These are phyloP conservation scores for Bombus ignitus DNA, from an alignment of 1,140 invertebrate species.

Conservation along the genomic window DNA sequence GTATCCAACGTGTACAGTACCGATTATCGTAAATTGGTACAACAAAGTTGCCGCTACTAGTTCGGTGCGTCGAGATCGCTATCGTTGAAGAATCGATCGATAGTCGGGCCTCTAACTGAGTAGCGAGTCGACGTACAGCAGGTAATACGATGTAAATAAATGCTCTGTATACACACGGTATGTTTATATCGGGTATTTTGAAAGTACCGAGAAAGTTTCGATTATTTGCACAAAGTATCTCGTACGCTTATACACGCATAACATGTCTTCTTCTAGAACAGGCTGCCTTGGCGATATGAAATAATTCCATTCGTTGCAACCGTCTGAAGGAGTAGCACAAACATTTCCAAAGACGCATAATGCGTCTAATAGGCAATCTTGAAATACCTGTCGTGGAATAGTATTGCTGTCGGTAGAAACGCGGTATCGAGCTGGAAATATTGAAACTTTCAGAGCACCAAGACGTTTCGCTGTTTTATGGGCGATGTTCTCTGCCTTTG, in stretches of 20 bases:
- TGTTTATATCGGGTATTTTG: conserved; percentile 29
- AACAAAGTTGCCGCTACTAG: conserved; percentile 40
- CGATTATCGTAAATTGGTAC: conserved; percentile 42
- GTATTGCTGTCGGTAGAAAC: not conserved
- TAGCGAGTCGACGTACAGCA: conserved; percentile 6
- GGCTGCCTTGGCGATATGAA: no score
- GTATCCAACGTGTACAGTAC: not conserved
- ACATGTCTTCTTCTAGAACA: no score
- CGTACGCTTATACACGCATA: no score
- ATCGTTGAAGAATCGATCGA: conserved; percentile 56
- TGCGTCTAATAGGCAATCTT: not conserved
- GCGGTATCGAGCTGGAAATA: not conserved
- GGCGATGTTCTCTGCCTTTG: not conserved
- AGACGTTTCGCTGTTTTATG: not conserved
- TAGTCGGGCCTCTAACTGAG: conserved; percentile 36
- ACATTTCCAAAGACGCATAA: no score
- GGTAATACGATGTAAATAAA: not conserved
- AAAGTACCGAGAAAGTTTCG: not conserved
- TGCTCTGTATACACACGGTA: not conserved
- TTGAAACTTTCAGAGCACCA: not conserved
- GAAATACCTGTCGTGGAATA: not conserved
- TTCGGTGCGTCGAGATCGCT: conserved; percentile 39
- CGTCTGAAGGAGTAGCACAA: no score
- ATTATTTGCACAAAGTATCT: not conserved
- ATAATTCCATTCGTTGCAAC: no score